Evolutionary conservation across 2,797 vertebrate species (phyloP), one percentile per base, ranked within the genome.

Genomic region (Hydrolagus colliei): DNA sequence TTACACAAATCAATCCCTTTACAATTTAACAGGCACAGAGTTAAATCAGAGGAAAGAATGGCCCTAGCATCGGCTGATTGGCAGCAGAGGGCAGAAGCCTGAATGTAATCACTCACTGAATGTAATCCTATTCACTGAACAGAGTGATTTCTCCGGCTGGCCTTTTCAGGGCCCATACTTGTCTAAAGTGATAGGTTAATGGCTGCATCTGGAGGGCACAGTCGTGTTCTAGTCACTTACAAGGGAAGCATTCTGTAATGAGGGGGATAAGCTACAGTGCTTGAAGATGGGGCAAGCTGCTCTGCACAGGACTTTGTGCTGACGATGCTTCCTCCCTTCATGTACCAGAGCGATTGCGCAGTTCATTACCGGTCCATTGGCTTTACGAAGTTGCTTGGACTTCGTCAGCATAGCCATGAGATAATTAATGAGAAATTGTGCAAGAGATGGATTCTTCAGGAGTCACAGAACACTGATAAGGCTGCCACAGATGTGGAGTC

Each of bases 361-460:
- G 90, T 92, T 92, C 91, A 92, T 93, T 92, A 91, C 88, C 89
- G 88, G 86, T 86, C 90, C 88, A 71, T 84, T 71, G 41, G 18
- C 79, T 84, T 84, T 35, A 61, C 41, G 16, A 41, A 67, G 65
- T 71, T 84, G 12, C 13, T 6, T 65, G 62, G n/a, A 71, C 87
- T 73, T 89, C 89, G 86, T 86, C 88, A 59, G 91, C 90, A 86
- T 87, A 73, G 87, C 87, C 86, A 88, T 76, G 88, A 92, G 90
- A 89, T 89, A 92, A 90, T 86, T 89, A 91, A 88, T 91, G 90
- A 90, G 90, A 90, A 89, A 93, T 93, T 82, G 90, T 89, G 91
- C 93, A 91, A 86, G 71, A 89, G 87, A 86, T 92, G 88, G 88
- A 86, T 87, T 89, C 88, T 86, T 91, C 91, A 68, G 84, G 68